These are phyloP conservation scores for Octodon degus DNA, from an alignment of 2,113 vertebrate genomes.

Conservation along the genomic window DNA sequence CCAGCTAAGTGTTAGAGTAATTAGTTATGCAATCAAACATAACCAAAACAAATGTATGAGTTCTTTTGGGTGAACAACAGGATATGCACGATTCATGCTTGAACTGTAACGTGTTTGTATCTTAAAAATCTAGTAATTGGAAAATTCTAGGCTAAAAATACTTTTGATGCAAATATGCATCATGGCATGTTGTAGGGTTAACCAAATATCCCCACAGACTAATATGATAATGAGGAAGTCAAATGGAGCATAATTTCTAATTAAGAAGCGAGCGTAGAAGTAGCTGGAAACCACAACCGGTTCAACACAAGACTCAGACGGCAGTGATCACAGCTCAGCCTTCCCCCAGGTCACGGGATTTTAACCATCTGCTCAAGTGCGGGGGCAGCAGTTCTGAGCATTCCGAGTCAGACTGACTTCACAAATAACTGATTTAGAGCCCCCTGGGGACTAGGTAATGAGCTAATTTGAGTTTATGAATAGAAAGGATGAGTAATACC, in stretches of 20 bases:
- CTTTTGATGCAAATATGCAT: constrained; percentile 55
- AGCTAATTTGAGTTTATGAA: constrained; percentile 63
- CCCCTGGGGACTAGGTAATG: constrained; percentile 42
- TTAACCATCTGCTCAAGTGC: background rate
- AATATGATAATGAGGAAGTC: constrained; percentile 46
- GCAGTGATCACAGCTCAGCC: background rate
- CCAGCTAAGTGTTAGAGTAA: background rate
- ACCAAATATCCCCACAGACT: constrained; percentile 41
- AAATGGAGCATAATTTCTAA: constrained; percentile 61
- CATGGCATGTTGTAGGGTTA: constrained; percentile 22
- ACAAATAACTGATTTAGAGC: constrained; percentile 67
- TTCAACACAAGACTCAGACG: constrained; percentile 1
- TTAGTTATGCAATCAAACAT: background rate
- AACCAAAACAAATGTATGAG: background rate
- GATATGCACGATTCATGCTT: constrained; percentile 44
- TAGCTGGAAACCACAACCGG: constrained; percentile 29
- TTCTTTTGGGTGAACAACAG: constrained; percentile 8
- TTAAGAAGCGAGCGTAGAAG: constrained; percentile 57
- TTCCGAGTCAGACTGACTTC: constrained; percentile 26
- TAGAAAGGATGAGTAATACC: constrained; percentile 68
- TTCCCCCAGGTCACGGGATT: constrained; percentile 33
- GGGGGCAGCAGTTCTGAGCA: background rate
- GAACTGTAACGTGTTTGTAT: constrained; percentile 39
- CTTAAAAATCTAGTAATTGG: constrained; percentile 63
- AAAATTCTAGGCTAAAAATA: constrained; percentile 68